Percentiles rank a stretch among this genome's conserved stretches.
These are phyloP conservation scores for Pedionomus torquatus DNA, from an alignment of 2,113 vertebrate genomes.

Conservation along the genomic window DNA sequence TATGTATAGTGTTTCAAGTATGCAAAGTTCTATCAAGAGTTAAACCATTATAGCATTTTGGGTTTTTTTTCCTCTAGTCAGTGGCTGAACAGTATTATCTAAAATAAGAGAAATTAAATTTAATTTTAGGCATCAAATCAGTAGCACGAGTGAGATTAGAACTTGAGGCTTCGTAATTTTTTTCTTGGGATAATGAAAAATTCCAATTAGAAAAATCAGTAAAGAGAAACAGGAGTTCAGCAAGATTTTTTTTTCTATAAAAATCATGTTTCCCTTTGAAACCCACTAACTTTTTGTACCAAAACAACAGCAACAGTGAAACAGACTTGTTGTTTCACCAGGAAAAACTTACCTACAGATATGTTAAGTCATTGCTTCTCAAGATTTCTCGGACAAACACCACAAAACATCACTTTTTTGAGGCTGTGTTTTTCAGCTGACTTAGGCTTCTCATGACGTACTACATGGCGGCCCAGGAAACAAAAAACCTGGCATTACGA, in stretches of 20 bases:
- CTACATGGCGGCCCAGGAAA: too few relatives aligned
- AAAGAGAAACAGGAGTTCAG: neutral
- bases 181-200: neutral
- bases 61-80: neutral
- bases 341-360: neutral
- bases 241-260: rapidly evolving
- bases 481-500: neutral
- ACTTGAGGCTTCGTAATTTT: neutral
- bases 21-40: neutral
- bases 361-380: neutral
- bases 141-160: neutral
- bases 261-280: neutral
- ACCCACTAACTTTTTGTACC: neutral
- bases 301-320: neutral
- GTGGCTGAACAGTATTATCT: neutral
- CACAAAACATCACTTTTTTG: neutral
- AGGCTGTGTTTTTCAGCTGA: neutral
- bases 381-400: neutral
- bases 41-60: neutral
- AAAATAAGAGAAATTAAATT: neutral
- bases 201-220: neutral
- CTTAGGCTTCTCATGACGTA: neutral
- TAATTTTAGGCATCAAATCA: neutral
- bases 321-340: neutral
- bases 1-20: neutral